Evolutionary conservation across 2,797 vertebrate species (phyloP).

Genomic region (Austrolebias charrua): DNA sequence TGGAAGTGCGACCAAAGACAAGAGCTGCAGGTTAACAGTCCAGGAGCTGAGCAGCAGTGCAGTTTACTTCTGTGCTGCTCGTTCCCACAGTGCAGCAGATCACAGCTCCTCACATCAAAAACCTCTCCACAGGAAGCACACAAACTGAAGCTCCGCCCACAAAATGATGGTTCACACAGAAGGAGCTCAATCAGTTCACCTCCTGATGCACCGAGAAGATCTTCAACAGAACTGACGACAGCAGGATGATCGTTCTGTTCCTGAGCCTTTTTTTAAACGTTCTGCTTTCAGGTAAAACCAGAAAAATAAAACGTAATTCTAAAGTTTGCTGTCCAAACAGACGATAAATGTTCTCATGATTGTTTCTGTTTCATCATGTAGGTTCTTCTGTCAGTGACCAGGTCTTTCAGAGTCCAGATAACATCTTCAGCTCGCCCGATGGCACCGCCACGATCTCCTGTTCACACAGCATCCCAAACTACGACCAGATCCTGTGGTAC

Average conservation of each 20-base stretch:
- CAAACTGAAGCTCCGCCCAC: neutral
- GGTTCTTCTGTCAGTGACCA: slow-evolving; percentile 26
- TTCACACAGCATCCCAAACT: slow-evolving; percentile 18
- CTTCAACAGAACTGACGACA: neutral
- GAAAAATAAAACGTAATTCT: neutral
- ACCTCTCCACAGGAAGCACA: neutral
- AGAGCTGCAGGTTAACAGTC: slow-evolving; percentile 33
- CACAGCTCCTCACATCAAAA: slow-evolving; percentile 11
- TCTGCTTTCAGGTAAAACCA: slow-evolving; percentile 3
- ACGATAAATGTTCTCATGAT: too few relatives aligned
- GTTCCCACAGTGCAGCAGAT: slow-evolving; percentile 37
- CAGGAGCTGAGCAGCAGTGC: slow-evolving; percentile 38
- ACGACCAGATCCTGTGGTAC: slow-evolving; percentile 60
- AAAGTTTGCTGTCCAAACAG: too few relatives aligned
- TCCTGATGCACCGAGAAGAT: neutral
- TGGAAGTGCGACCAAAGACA: slow-evolving; percentile 19
- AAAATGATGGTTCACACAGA: neutral
- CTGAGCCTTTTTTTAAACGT: slow-evolving; percentile 1
- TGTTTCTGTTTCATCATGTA: neutral
- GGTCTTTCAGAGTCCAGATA: slow-evolving; percentile 33
- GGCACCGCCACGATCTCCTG: slow-evolving; percentile 29
- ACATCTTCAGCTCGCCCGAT: slow-evolving; percentile 5
- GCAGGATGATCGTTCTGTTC: neutral
- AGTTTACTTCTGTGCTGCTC: slow-evolving; percentile 58
- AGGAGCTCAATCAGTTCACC: neutral